phyloP scores from a whole-genome alignment of 2,888 invertebrate genomes.

The Acrobasis consociella region DNA sequence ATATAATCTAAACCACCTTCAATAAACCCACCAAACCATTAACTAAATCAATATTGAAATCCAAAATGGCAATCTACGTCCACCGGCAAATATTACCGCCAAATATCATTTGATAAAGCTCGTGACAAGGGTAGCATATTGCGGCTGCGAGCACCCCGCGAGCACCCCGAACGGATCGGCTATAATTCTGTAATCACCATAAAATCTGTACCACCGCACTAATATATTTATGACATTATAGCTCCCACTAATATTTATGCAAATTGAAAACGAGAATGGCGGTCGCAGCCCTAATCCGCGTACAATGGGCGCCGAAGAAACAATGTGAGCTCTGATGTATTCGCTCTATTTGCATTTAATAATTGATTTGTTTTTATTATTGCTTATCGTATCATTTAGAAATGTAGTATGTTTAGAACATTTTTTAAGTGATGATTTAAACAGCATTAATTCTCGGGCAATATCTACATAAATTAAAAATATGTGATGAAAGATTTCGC shows the following conservation, averaged over 20 bases:
- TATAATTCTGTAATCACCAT: slow-evolving; percentile 80
- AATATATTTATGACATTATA: slow-evolving; percentile 80
- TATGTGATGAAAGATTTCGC: no score
- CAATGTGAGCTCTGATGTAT: slow-evolving; percentile 25
- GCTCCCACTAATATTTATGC: slow-evolving; percentile 81
- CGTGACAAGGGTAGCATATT: slow-evolving; percentile 28
- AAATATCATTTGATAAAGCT: slow-evolving; percentile 27
- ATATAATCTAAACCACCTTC: no score
- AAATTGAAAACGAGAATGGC: slow-evolving; percentile 81
- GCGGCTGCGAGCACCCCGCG: slow-evolving; percentile 43
- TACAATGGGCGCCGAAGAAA: slow-evolving; percentile 39
- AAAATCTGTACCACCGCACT: slow-evolving; percentile 80
- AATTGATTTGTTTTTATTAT: slow-evolving; percentile 20
- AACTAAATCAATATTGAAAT: not conserved
- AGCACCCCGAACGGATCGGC: slow-evolving; percentile 52
- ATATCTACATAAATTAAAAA: no score
- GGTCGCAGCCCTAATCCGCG: slow-evolving; percentile 73
- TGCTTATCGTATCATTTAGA: not conserved
- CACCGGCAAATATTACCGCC: slow-evolving; percentile 15
- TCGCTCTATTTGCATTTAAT: slow-evolving; percentile 14
- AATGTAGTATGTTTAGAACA: no score
- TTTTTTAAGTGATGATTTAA: no score
- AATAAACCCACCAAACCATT: not conserved
- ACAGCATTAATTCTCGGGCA: no score
- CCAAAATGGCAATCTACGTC: not conserved